Base-by-base conservation (phyloP, 2,888 invertebrate genomes). In the Stegana nigrithorax region DNA sequence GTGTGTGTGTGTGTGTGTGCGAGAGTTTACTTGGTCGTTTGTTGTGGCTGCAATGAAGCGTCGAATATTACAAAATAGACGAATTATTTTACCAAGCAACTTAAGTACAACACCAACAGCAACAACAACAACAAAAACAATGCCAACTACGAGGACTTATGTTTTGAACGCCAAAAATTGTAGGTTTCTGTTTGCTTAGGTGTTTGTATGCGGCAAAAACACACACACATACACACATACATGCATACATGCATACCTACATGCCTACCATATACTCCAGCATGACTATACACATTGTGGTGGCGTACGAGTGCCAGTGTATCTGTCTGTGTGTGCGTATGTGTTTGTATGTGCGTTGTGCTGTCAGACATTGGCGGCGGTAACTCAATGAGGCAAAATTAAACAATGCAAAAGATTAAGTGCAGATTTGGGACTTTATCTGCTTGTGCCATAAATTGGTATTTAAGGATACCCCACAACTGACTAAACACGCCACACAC, bases 341-440 rank as follows among this genome's bases (percentile, higher is more conserved):
- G 47, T 27, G 36, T 57, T 42, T 64, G 65, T 64, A 59, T 60
- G 50, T 39, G 42, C 60, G n/a, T 57, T 63, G 64, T 66, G 68
- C 70, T 66, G 67, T 76, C 67, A 62, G 14, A 19, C 23, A 21
- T 17, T 50, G 44, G 29, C 21, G 39, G 65, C 74, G 70, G 70
- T 71, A 71, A 80, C 80, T 81, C 81, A 81, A 81, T 80, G 80
- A 79, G 81, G 71, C 80, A 80, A 83, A 82, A 83, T 83, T 83
- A 83, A 81, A 83, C 83, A 83, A 83, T 83, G 80, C 81, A 81
- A 81, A 83, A 83, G 84, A 83, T 83, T 83, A 83, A 83, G 81
- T 81, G 78, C 80, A 83, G 84, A 83, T 83, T 83, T 83, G 79
- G 82, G 81, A 83, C 81, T 83, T 83, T 83, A 82, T 81, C 81